Evolutionary conservation across 2,797 vertebrate species (phyloP).

Genomic region (Diceros bicornis): DNA sequence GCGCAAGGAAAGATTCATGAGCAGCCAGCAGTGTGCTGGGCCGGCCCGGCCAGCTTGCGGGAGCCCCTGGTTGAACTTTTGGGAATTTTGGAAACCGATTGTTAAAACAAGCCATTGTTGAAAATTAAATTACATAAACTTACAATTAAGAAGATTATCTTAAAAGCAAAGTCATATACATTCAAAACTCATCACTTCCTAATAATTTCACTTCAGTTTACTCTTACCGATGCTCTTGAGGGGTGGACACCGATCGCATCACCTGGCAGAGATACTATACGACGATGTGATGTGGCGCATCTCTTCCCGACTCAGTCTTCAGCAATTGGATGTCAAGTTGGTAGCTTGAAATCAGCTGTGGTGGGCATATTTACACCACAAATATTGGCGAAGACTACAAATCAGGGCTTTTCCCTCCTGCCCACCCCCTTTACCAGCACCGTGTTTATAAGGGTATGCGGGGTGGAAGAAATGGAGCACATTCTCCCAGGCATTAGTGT

Average conservation of each 20-base stretch:
- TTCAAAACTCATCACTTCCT: background rate
- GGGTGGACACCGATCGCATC: fast-evolving
- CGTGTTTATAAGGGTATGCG: background rate
- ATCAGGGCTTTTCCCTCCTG: background rate
- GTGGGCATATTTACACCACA: background rate
- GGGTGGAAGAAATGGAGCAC: background rate
- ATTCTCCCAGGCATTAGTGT: background rate
- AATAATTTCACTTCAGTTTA: no score
- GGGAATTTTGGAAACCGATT: background rate
- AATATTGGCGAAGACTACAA: background rate
- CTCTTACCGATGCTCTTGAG: background rate
- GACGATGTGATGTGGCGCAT: fast-evolving
- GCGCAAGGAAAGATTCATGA: background rate
- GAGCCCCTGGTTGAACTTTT: fast-evolving
- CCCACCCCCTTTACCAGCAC: background rate
- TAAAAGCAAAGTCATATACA: background rate
- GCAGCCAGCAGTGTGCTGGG: background rate
- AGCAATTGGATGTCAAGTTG: fast-evolving
- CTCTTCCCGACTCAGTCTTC: background rate
- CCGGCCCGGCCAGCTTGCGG: fast-evolving
- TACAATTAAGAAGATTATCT: background rate
- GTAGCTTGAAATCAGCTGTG: no score
- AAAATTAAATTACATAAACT: background rate
- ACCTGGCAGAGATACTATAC: fast-evolving
- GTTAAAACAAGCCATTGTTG: background rate